Percentiles rank a stretch among this genome's conserved stretches.
phyloP scores from a whole-genome alignment of 2,888 invertebrate species.

The Aleiodes alternator region DNA sequence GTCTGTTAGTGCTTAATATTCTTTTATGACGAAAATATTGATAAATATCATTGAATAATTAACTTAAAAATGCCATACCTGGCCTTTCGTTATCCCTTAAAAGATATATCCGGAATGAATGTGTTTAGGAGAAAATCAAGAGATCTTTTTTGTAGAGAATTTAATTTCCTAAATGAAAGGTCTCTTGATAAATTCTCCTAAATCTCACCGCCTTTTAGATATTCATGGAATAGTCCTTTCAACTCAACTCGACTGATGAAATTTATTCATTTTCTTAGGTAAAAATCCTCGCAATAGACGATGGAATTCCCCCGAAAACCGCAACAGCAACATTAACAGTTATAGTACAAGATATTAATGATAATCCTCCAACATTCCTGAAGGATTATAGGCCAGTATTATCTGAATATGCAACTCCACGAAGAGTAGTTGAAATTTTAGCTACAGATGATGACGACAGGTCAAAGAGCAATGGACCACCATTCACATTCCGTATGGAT shows the following conservation, averaged over 20 bases:
- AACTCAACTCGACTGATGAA: neutral
- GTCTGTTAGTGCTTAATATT: no score
- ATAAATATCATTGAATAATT: no score
- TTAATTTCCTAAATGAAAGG: no score
- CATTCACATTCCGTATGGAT: slow-evolving; percentile 96
- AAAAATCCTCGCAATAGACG: slow-evolving; percentile 96
- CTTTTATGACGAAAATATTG: no score
- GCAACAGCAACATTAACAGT: slow-evolving; percentile 96
- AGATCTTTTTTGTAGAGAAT: no score
- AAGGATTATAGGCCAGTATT: slow-evolving; percentile 95
- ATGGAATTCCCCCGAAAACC: slow-evolving; percentile 94
- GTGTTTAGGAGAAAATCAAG: no score
- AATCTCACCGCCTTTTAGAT: no score
- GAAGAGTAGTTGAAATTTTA: slow-evolving; percentile 93
- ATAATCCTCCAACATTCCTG: slow-evolving; percentile 94
- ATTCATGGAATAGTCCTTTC: no score
- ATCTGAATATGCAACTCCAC: slow-evolving; percentile 93
- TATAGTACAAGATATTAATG: slow-evolving; percentile 96
- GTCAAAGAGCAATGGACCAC: slow-evolving; percentile 96
- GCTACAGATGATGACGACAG: slow-evolving; percentile 96
- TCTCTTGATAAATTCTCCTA: no score
- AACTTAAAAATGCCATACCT: no score
- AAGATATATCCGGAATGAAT: no score
- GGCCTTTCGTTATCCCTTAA: no score
- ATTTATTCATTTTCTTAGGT: slow-evolving; percentile 76